Evolutionary conservation across 2,113 vertebrate species (phyloP), one percentile per base, ranked within the genome.

Genomic region (Physeter macrocephalus): DNA sequence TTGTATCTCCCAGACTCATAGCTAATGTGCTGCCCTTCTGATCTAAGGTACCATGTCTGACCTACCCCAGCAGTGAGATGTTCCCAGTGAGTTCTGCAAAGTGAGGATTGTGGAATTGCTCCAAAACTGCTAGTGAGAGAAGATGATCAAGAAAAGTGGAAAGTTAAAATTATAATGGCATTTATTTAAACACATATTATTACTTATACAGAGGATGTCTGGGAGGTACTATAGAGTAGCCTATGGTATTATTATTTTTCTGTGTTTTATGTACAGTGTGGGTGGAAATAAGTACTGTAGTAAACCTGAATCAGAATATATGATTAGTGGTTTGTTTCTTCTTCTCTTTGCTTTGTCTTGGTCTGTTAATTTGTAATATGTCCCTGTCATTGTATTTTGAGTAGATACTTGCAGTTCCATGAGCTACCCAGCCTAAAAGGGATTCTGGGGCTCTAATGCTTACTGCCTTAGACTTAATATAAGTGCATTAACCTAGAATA

Each of bases 171-270:
- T 27, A 8, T 21, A 21, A 39, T 41, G 11, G 21, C 5, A 46
- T 86, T 12, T 72, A 80, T 34, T 52, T 71, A 67, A 69, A 69
- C 20, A n/a, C 34, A 36, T 3, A 23, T 20, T 34, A 20, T 59
- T 64, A 31, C 8, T 1, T 17, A 64, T 41, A 34, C 49, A 91
- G 36, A 88, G 23, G 13, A 10, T 18, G 9, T 66, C 34, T 75
- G 71, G 27, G 49, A 34, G 25, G 6, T 17, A 3, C 3, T 13
- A 0, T 15, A 34, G 10, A 29, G 4, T 2, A 12, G 23, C 6
- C 36, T 77, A 0, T 21, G 21, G 59, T 12, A 1, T 71, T 88
- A 18, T 39, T 20, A 2, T 3, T 0, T 0, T 20, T 29, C 49
- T 78, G 34, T 78, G 64, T 84, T 69, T 94, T 49, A 14, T 54